phyloP scores from a whole-genome alignment of 2,888 invertebrate species.

The Caenorhabditis doughertyi region DNA sequence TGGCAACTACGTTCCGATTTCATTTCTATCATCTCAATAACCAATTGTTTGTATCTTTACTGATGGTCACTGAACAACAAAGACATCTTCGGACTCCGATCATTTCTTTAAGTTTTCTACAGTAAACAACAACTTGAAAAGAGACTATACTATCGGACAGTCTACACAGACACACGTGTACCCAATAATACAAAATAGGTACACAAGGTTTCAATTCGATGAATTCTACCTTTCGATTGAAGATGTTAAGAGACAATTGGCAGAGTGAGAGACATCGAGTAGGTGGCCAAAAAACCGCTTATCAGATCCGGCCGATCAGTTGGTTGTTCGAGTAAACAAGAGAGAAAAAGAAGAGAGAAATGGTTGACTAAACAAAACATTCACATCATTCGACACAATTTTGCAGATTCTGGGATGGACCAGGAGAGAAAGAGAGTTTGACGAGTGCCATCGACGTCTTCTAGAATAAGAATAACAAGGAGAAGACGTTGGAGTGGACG shows the following conservation, averaged over 20 bases:
- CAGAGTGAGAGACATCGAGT: neutral
- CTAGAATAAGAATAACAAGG: slow-evolving; percentile 9
- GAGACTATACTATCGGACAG: slow-evolving; percentile 22
- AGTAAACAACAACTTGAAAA: slow-evolving; percentile 17
- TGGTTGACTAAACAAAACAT: slow-evolving; percentile 12
- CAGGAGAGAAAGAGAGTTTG: slow-evolving; percentile 3
- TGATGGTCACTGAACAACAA: slow-evolving; percentile 31
- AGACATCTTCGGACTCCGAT: slow-evolving; percentile 21
- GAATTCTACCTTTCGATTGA: neutral
- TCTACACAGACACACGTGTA: neutral
- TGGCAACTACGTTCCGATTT: neutral
- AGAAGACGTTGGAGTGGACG: neutral
- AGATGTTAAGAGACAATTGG: neutral
- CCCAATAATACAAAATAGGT: neutral
- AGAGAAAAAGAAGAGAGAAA: neutral
- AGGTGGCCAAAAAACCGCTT: slow-evolving; percentile 30
- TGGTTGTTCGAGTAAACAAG: slow-evolving; percentile 28
- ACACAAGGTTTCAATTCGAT: slow-evolving; percentile 38
- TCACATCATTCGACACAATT: slow-evolving; percentile 26
- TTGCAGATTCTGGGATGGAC: slow-evolving; percentile 23
- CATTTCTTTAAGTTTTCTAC: slow-evolving; percentile 15
- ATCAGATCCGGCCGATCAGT: slow-evolving; percentile 37
- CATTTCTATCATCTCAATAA: slow-evolving; percentile 12
- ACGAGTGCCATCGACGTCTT: slow-evolving; percentile 5
- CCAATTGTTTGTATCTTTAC: slow-evolving; percentile 3